These are phyloP conservation scores for Coronaproctus castanopsis DNA, from an alignment of 2,888 invertebrate species.

Conservation along the genomic window DNA sequence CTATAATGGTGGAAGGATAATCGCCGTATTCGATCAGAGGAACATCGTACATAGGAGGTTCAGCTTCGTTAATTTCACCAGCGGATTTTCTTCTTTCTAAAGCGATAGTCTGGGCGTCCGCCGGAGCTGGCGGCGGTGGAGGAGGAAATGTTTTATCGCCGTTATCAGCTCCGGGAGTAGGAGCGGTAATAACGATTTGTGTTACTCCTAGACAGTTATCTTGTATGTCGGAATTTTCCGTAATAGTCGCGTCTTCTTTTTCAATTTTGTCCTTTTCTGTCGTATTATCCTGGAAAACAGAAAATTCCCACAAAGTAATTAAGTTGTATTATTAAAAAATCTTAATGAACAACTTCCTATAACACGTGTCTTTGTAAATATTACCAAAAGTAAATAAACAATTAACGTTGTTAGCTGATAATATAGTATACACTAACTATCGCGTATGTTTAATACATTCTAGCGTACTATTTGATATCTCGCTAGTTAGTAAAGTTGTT, in stretches of 20 bases:
- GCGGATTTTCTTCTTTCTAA: conserved; percentile 19
- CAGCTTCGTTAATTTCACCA: conserved; percentile 18
- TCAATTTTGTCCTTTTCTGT: too few relatives aligned
- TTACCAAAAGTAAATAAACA: too few relatives aligned
- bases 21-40: conserved; percentile 11
- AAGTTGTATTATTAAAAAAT: too few relatives aligned
- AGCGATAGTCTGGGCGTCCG: conserved; percentile 13
- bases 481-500: too few relatives aligned
- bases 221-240: neutral
- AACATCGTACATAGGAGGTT: conserved; percentile 12
- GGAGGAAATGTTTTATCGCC: conserved; percentile 60
- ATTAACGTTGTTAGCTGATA: too few relatives aligned
- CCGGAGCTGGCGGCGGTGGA: conserved; percentile 32
- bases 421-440: too few relatives aligned
- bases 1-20: conserved; percentile 15
- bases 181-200: conserved; percentile 80
- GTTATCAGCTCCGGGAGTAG: conserved; percentile 79
- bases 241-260: conserved; percentile 1
- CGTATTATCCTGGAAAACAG: too few relatives aligned
- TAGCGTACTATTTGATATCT: too few relatives aligned
- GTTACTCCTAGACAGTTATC: conserved; percentile 53
- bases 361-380: too few relatives aligned
- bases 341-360: too few relatives aligned
- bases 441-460: too few relatives aligned
- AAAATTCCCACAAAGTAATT: too few relatives aligned